These are phyloP conservation scores for Propithecus coquereli DNA, from an alignment of 2,113 vertebrate species.

Conservation along the genomic window DNA sequence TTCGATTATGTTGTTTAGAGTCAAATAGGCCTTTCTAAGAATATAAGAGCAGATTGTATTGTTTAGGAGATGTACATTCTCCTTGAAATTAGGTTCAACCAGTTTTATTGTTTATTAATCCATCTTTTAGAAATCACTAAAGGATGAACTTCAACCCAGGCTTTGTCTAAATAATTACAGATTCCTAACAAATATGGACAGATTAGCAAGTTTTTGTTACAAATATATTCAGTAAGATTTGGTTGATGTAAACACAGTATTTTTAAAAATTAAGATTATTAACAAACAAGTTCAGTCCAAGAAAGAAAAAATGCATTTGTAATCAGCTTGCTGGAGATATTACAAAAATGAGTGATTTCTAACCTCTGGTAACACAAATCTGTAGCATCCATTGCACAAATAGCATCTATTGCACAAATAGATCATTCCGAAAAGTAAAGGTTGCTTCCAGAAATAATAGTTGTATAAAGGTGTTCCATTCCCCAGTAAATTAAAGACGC, in stretches of 20 bases:
- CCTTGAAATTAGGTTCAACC: background rate
- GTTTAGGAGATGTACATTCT: background rate
- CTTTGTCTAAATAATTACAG: background rate
- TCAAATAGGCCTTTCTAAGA: background rate
- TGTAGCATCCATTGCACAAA: conserved; percentile 41
- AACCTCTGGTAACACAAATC: conserved; percentile 58
- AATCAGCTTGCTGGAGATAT: conserved; percentile 68
- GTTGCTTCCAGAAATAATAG: conserved; percentile 70
- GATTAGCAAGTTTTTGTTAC: conserved; percentile 22
- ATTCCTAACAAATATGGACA: background rate
- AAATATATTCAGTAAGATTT: conserved; percentile 9
- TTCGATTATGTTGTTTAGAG: conserved; percentile 1
- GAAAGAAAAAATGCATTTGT: conserved; percentile 64
- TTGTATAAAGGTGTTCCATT: conserved; percentile 64
- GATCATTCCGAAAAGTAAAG: conserved; percentile 68
- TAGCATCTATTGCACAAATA: conserved; percentile 56
- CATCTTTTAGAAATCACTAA: conserved; percentile 8
- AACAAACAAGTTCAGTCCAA: conserved; percentile 10
- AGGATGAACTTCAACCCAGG: background rate
- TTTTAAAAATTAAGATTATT: conserved; percentile 40
- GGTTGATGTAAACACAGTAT: background rate
- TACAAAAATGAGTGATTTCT: conserved; percentile 67
- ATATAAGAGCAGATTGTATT: background rate
- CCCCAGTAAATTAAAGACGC: conserved; percentile 68
- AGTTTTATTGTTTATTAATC: background rate